Evolutionary conservation across 2,888 invertebrate species (phyloP), one percentile per base, ranked within the genome.

Genomic region (Philonicus albiceps): DNA sequence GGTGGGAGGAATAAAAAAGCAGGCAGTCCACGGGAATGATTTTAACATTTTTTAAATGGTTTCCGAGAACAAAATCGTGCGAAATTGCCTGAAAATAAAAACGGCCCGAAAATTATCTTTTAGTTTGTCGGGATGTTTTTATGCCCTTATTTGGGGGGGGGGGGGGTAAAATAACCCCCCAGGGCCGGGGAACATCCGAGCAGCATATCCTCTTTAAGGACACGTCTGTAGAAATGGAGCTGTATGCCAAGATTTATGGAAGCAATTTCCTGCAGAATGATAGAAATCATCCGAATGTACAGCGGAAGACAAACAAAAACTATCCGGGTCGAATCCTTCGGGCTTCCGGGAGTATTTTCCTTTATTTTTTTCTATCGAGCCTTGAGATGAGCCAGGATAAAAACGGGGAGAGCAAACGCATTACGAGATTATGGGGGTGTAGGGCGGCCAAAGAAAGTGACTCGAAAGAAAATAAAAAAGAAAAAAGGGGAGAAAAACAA

Each of bases 241-340:
- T 43, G 27, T 78, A 37, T 80, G 78, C 80, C 73, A 80, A 86
- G 87, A 87, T 87, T 87, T 87, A 87, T 87, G 80, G 43, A 37
- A 87, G 86, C 86, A 87, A 87, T 87, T 87, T 87, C 87, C 87
- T 87, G 74, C 27, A 78, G 78, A 78, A 78, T 27, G 40, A 37
- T 27, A 78, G 27, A 78, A 27, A 43, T 78, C 40, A 78, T 43
- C 37, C 78, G 27, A 78, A 78, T 43, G 40, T 27, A 43, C 27
- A 27, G 16, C 40, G 27, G 43, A 37, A 78, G 40, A 37, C 34
- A 74, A 34, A 74, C 74, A 34, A 74, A 74, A 74, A 40, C 78
- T 78, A 78, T 27, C 13, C 27, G 78, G 64, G 64, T 64, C 27
- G 64, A 64, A 64, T 64, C 64, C 64, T 64, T 64, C 64, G 11